Percentiles rank a stretch among this genome's conserved stretches.
These are phyloP conservation scores for Sprattus sprattus DNA, from an alignment of 2,113 vertebrate genomes.

Conservation along the genomic window DNA sequence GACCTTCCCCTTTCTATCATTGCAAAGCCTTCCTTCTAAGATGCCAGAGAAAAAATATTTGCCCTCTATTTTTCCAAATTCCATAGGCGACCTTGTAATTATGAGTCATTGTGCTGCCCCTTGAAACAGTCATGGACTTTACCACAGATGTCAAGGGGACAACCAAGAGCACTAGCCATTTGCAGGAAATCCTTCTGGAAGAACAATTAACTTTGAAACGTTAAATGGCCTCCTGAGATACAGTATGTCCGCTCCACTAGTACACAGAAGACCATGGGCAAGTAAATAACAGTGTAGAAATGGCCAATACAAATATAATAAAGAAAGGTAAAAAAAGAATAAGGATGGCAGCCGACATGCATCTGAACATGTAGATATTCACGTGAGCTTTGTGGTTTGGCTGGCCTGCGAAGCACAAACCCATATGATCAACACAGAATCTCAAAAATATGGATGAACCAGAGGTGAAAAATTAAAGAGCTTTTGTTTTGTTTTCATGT, in stretches of 20 bases:
- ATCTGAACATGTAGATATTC: no score
- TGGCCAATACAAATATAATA: conserved; percentile 56
- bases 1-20: not conserved
- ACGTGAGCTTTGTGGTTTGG: no score
- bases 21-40: not conserved
- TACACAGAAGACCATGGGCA: conserved; percentile 6
- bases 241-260: conserved; percentile 46
- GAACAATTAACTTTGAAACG: conserved; percentile 64
- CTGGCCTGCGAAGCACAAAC: not conserved
- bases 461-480: no score
- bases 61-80: not conserved
- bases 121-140: not conserved
- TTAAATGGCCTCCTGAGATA: conserved; percentile 58
- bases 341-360: no score
- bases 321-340: not conserved
- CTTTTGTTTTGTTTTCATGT: no score
- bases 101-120: not conserved
- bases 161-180: not conserved
- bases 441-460: not conserved
- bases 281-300: conserved; percentile 24
- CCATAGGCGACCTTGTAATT: not conserved
- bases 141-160: not conserved
- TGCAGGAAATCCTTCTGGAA: conserved; percentile 19
- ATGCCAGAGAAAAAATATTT: not conserved
- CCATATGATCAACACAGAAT: not conserved